Base-by-base conservation (phyloP, 2,888 invertebrate genomes). In the Drosophila seclusa region DNA sequence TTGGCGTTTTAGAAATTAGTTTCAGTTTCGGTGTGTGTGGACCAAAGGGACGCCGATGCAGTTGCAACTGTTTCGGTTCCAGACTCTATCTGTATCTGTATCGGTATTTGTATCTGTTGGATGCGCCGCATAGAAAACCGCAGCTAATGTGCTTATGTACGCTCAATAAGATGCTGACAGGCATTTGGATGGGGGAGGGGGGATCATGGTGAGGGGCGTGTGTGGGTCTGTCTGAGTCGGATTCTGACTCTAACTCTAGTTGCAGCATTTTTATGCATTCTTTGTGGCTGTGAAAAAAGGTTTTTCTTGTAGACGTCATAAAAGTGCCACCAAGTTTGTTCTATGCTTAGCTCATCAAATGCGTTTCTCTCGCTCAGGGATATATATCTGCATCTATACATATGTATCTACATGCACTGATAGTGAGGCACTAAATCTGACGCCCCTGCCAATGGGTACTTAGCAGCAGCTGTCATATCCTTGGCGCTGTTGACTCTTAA, bases 101-200 rank as follows among this genome's bases (percentile, higher is more conserved):
- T 16, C 45, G 16, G 16, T 45, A 4, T 45, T 45, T 36, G 42
- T 77, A 66, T 55, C 74, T 61, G 27, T 53, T 70, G 55, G 70
- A 76, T 80, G 64, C 58, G 63, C 63, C 45, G 67, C 71, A 80
- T 50, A 81, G 49, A 55, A 80, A 79, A 83, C 83, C 86, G 87
- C 87, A 87, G 81, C 89, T 87, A 89, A 87, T 89, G 83, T 72
- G 87, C 77, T 87, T 89, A 87, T 78, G 76, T 70, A 67, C 76
- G 87, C 89, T 87, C 87, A 89, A 89, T 86, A 82, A 86, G 87
- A 87, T 74, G 89, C 79, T 89, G 87, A 89, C 85, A 87, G 84
- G 67, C 78, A 69, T 76, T 80, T 16, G 18, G 24, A 29, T 0
- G 10, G 16, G 0, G 16, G 36, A 7, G 36, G 4, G 48, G 65